phyloP scores from a whole-genome alignment of 2,797 vertebrate genomes.

The Trematomus bernacchii region DNA sequence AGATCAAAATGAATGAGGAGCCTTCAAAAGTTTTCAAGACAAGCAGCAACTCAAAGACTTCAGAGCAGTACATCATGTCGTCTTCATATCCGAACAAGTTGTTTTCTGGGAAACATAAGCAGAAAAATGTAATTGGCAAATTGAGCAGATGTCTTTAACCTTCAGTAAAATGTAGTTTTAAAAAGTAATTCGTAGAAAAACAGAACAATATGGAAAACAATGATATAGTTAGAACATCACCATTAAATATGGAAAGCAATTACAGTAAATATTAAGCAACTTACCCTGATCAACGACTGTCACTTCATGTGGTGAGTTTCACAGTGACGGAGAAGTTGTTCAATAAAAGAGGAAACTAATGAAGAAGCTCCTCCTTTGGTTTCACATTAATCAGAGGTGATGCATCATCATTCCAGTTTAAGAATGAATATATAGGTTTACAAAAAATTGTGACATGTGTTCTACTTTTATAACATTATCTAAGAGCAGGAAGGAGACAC shows the following conservation, averaged over 20 bases:
- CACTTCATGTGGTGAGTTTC: not conserved
- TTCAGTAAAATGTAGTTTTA: no score
- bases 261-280: not conserved
- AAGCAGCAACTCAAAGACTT: no score
- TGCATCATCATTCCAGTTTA: not conserved
- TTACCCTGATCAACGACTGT: slow-evolving; percentile 12
- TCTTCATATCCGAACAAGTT: no score
- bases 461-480: not conserved
- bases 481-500: not conserved
- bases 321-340: not conserved
- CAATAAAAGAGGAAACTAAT: no score
- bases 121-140: no score
- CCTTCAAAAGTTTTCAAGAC: no score
- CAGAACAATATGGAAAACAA: not conserved
- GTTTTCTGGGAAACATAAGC: no score
- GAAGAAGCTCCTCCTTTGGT: slow-evolving; percentile 43
- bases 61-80: no score
- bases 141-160: no score
- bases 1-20: slow-evolving; percentile 60
- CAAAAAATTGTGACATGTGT: not conserved
- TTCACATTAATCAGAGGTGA: slow-evolving; percentile 10
- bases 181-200: no score
- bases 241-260: not conserved
- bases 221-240: not conserved
- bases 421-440: not conserved